A percentile compares a stretch with the other conserved stretches of the same genome.
These are phyloP conservation scores for Sorex araneus DNA, from an alignment of 2,113 vertebrate genomes.

Conservation along the genomic window DNA sequence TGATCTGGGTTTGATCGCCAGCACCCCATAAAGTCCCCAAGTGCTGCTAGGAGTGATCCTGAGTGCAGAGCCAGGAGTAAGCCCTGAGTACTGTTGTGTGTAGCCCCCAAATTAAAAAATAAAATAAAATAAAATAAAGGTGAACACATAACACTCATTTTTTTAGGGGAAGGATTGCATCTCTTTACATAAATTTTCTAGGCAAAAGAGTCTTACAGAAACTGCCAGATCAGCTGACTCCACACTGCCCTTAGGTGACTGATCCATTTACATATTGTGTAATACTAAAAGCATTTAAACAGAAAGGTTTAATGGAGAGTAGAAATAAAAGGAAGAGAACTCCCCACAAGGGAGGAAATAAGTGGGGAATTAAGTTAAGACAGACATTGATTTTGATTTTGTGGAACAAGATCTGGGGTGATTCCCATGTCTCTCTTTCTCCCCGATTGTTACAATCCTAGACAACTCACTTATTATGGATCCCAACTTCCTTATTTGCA, in stretches of 20 bases:
- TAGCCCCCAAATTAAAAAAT: background rate
- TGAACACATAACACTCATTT: background rate
- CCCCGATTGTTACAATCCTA: background rate
- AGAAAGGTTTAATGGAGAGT: too few species aligned
- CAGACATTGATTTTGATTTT: too few species aligned
- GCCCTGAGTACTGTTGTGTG: background rate
- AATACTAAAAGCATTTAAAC: background rate
- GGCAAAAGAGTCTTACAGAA: background rate
- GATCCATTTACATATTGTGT: too few species aligned
- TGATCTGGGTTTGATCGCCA: background rate
- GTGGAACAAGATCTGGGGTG: background rate
- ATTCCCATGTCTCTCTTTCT: constrained; percentile 12
- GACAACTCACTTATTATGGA: constrained; percentile 21
- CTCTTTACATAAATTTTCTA: background rate
- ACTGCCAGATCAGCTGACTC: background rate
- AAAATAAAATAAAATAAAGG: too few species aligned
- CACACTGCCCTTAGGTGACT: background rate
- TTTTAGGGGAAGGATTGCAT: background rate
- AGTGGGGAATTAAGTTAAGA: too few species aligned
- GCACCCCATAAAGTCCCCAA: background rate
- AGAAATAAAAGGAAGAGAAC: too few species aligned
- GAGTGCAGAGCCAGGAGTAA: background rate
- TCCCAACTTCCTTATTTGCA: constrained; percentile 35
- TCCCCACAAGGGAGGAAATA: too few species aligned
- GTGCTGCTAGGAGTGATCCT: too few species aligned